Evolutionary conservation across 2,113 vertebrate species (phyloP), one percentile per base, ranked within the genome.

Genomic region (Anolis sagrei): DNA sequence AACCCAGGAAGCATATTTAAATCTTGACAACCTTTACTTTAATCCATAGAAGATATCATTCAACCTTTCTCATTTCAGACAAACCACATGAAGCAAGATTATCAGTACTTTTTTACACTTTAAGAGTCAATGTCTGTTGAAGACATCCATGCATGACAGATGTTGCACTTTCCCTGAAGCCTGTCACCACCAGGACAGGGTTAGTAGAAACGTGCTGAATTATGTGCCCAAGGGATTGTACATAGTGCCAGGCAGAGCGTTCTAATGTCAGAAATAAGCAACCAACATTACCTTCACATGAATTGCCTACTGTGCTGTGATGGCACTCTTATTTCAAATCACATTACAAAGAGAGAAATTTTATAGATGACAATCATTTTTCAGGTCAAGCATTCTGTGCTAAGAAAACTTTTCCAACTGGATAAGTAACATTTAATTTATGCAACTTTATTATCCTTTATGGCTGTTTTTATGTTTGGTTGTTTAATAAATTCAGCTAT

Each of bases 311-410:
- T 83, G 72, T 48, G 36, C 36, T 32, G 18, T 21, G 36, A 62
- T 83, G 70, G 82, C 72, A 75, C 72, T 83, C 27, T 75, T 83
- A 58, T 64, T 83, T 83, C 82, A 83, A 83, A 75, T 75, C 82
- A 75, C 82, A 75, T 83, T 83, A 83, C 82, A 27, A 44, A 75
- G 54, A 75, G 72, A 83, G 72, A 74, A 83, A 83, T 48, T 27
- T 39, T 27, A 48, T 44, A 44, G 70, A 54, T 75, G 70, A 83
- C 82, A 75, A 62, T 75, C 54, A n/a, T 39, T 62, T 75, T 83
- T 75, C 82, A 83, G 72, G 72, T 83, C 82, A 83, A 75, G 75
- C 74, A 39, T 75, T 83, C 82, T n/a, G 16, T 75, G 25, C 72
- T 83, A 8, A 75, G 54, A 75, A 83, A 83, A 75, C 72, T 83